Evolutionary conservation across 2,113 vertebrate species (phyloP).

Genomic region (Toxotes jaculatrix): DNA sequence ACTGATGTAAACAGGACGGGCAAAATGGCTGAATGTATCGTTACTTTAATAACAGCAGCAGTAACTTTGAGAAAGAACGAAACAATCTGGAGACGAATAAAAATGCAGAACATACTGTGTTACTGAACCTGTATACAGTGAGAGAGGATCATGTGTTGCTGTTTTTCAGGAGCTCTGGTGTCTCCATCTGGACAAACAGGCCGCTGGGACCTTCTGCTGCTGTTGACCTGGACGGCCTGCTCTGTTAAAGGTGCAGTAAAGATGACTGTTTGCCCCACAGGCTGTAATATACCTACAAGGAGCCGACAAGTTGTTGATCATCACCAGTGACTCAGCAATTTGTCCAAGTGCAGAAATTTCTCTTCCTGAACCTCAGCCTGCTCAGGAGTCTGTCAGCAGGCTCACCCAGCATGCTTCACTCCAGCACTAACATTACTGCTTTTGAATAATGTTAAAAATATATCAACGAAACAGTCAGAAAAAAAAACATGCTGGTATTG

Average conservation of each 20-base stretch:
- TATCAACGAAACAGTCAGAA: no score
- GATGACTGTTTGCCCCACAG: background rate
- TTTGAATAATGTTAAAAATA: no score
- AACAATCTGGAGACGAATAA: no score
- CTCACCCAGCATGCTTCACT: no score
- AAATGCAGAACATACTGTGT: background rate
- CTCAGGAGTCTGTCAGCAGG: no score
- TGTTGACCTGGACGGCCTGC: background rate
- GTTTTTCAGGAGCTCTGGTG: constrained; percentile 21
- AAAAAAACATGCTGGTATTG: no score
- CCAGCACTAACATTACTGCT: no score
- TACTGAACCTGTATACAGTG: background rate
- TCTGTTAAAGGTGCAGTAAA: constrained; percentile 9
- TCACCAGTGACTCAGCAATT: background rate
- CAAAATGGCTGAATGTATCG: no score
- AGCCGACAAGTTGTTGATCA: no score
- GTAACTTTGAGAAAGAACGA: background rate
- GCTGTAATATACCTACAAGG: background rate
- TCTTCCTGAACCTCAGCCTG: no score
- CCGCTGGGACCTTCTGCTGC: constrained; percentile 51
- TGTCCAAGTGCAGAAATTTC: background rate
- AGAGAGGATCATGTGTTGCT: background rate
- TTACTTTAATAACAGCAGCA: background rate
- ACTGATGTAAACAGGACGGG: no score
- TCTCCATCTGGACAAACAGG: constrained; percentile 44